Conservation (phyloP, 2,797 vertebrate genomes). For the Hemibagrus guttatus region DNA sequence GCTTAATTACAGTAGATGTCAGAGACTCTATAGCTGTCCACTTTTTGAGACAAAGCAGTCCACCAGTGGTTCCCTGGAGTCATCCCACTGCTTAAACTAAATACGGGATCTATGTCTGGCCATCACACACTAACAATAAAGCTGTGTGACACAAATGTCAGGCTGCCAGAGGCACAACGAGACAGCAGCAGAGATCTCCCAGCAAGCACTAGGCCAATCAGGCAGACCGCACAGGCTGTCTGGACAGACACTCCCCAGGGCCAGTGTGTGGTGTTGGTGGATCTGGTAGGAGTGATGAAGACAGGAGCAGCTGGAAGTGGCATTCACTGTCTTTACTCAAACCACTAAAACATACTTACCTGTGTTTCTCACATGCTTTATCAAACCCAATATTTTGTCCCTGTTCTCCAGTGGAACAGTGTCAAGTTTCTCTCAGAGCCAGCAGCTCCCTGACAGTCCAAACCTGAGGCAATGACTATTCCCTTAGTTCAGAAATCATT, state of each 20-base stretch:
- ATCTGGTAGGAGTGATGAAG: neutral
- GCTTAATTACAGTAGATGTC: constrained; percentile 33
- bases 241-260: constrained; percentile 27
- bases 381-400: constrained; percentile 16
- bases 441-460: neutral
- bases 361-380: neutral
- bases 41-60: constrained; percentile 28
- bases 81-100: constrained; percentile 30
- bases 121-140: constrained; percentile 38
- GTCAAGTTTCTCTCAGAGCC: constrained; percentile 10
- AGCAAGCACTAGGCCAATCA: constrained; percentile 39
- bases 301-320: constrained; percentile 14
- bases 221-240: constrained; percentile 17
- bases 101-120: constrained; percentile 31
- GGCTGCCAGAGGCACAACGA: constrained; percentile 36
- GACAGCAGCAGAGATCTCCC: constrained; percentile 28
- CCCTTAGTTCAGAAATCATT: neutral
- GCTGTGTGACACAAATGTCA: constrained; percentile 37
- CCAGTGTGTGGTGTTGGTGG: constrained; percentile 12
- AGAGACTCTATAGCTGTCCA: neutral
- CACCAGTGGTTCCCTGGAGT: constrained; percentile 9
- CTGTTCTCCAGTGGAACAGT: neutral
- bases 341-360: constrained; percentile 4
- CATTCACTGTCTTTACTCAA: constrained; percentile 29
- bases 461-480: neutral